A percentile compares a stretch with the other conserved stretches of the same genome.
These are phyloP conservation scores for Byasa hedistus DNA, from an alignment of 2,888 invertebrate genomes.

Conservation along the genomic window DNA sequence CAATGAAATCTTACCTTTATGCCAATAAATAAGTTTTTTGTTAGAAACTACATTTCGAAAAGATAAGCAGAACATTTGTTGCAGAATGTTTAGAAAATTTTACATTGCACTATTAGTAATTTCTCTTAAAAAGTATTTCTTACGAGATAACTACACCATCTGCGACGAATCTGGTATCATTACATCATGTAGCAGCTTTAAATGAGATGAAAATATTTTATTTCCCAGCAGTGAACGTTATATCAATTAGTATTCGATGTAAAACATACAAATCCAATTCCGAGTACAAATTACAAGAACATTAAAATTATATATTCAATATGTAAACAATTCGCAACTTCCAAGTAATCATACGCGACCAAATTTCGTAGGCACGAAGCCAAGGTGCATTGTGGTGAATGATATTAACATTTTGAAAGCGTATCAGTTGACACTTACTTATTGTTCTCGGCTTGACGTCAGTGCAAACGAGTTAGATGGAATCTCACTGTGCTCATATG, in stretches of 20 bases:
- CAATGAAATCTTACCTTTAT: too few relatives aligned
- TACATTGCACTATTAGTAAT: too few relatives aligned
- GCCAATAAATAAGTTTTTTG: too few relatives aligned
- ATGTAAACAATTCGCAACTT: slow-evolving; percentile 31
- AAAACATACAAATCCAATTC: slow-evolving; percentile 33
- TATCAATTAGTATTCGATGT: slow-evolving; percentile 7
- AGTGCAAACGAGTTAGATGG: slow-evolving; percentile 31
- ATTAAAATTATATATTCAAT: slow-evolving; percentile 28
- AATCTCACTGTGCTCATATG: slow-evolving; percentile 27
- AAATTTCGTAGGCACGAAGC: slow-evolving; percentile 41
- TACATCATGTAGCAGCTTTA: too few relatives aligned
- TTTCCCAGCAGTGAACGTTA: not conserved
- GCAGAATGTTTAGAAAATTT: too few relatives aligned
- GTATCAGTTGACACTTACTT: slow-evolving; percentile 35
- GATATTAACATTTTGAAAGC: slow-evolving; percentile 36
- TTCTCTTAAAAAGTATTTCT: too few relatives aligned
- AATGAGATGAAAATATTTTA: not conserved
- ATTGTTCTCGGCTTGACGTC: slow-evolving; percentile 40
- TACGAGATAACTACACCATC: too few relatives aligned
- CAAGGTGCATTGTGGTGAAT: slow-evolving; percentile 37
- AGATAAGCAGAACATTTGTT: too few relatives aligned
- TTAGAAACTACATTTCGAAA: too few relatives aligned
- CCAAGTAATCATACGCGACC: slow-evolving; percentile 26
- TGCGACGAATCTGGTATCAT: too few relatives aligned
- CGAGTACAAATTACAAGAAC: slow-evolving; percentile 16